Percentiles rank a stretch among this genome's conserved stretches.
Conservation (phyloP, 2,113 vertebrate species). For the Mus spicilegus region DNA sequence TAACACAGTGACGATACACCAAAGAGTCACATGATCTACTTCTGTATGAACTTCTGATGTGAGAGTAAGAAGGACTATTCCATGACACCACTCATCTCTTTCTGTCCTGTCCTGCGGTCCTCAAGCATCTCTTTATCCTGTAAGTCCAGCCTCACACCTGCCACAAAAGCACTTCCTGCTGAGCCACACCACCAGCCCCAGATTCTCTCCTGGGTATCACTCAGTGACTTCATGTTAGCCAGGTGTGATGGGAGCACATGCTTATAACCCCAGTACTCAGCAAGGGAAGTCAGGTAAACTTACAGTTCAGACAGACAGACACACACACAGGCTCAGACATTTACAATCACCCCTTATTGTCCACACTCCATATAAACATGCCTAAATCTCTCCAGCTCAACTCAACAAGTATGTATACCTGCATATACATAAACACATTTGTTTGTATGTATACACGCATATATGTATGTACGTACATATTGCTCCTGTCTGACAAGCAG, state of each 20-base stretch:
- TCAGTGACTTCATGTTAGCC: not conserved
- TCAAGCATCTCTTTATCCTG: not conserved
- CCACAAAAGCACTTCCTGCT: not conserved
- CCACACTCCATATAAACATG: not conserved
- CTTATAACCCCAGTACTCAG: not conserved
- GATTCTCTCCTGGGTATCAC: not conserved
- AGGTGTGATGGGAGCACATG: not conserved
- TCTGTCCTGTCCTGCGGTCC: not conserved
- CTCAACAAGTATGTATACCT: not conserved
- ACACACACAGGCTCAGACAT: not conserved
- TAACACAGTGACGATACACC: not conserved
- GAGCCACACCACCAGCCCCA: not conserved
- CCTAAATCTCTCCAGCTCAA: not conserved
- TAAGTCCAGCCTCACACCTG: not conserved
- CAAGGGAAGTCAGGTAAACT: not conserved
- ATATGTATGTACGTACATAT: not conserved
- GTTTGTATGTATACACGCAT: no score
- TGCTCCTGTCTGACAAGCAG: not conserved
- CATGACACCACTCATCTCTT: fast-evolving
- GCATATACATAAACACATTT: no score
- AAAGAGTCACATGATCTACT: no score
- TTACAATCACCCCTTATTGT: not conserved
- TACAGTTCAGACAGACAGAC: not conserved
- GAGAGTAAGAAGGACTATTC: not conserved
- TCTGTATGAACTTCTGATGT: fast-evolving